Evolutionary conservation across 2,888 invertebrate species (phyloP), one percentile per base, ranked within the genome.

Genomic region (Dilophus febrilis): DNA sequence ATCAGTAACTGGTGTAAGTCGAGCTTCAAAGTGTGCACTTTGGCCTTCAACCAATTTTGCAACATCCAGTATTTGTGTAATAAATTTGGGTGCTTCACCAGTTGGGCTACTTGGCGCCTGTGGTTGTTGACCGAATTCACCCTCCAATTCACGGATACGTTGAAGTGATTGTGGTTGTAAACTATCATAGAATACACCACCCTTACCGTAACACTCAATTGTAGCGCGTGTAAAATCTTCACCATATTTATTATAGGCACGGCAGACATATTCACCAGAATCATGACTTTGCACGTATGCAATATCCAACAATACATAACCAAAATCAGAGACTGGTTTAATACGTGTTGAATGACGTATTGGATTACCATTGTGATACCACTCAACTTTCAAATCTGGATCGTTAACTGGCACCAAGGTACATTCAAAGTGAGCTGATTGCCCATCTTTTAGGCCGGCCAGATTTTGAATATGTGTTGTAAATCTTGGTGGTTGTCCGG

Each of bases 381-480:
- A 97, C 65, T 95, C 94, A 18, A 92, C 87, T 56, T 83, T 82
- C 64, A 95, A 76, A 33, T 85, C 77, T 3, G 92, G 91, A 63
- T 95, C 95, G 46, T 90, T 90, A 7, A 91, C 84, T 3, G 95
- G 95, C 14, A 88, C 75, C 36, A 95, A 70, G 3, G 87, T 90
- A 55, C 92, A 92, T 65, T 95, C 94, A 58, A 92, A 92, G 66
- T 92, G 91, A 45, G 87, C 90, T 0, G 88, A 81, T 59, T 92
- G 87, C 3, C 90, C 88, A 58, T 95, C 94, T 58, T 86, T 87
- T 41, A 90, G 70, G 34, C 82, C 81, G 46, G 81, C 78, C 47
- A 88, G 65, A 47, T 74, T 83, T 60, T 86, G 72, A 50, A 90
- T 84, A 38, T 88, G 88, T 1, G 86, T 82, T 1, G 87, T 90